These are phyloP conservation scores for Pristionchus arcanus DNA, from an alignment of 2,888 invertebrate species.

Conservation along the genomic window DNA sequence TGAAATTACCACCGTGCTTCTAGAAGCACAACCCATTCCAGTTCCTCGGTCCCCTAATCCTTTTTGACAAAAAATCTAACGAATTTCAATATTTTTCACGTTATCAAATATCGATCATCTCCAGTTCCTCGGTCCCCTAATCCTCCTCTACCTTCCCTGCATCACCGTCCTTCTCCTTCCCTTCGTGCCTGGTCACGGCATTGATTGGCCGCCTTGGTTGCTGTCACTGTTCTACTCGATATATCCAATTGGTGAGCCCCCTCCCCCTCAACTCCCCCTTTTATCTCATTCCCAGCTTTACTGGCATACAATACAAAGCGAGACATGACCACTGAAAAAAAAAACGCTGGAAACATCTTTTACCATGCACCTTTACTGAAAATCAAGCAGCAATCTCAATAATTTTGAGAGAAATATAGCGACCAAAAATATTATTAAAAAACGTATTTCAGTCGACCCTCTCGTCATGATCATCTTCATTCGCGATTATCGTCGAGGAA, in stretches of 20 bases:
- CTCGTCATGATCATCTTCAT: constrained; percentile 49
- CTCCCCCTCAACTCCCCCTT: no score
- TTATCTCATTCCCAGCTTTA: no score
- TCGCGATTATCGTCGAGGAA: constrained; percentile 24
- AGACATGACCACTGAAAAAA: no score
- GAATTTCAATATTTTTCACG: no score
- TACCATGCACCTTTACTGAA: no score
- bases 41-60: not conserved
- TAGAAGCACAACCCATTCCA: not conserved
- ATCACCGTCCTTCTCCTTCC: not conserved
- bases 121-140: constrained; percentile 20
- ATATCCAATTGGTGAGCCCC: not conserved
- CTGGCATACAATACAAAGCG: no score
- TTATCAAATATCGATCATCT: no score
- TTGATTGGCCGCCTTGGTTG: not conserved
- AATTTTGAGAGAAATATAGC: no score
- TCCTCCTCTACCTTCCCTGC: constrained; percentile 38
- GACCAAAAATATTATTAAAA: no score
- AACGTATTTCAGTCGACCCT: constrained; percentile 44
- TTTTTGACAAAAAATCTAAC: not conserved
- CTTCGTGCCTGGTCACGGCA: not conserved
- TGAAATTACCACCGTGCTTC: no score
- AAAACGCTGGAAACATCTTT: no score
- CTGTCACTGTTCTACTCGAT: constrained; percentile 43
- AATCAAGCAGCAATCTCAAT: no score